Evolutionary conservation across 2,797 vertebrate genomes (phyloP), one percentile per base, ranked within the genome.

Genomic region (Anabacerthia variegaticeps): DNA sequence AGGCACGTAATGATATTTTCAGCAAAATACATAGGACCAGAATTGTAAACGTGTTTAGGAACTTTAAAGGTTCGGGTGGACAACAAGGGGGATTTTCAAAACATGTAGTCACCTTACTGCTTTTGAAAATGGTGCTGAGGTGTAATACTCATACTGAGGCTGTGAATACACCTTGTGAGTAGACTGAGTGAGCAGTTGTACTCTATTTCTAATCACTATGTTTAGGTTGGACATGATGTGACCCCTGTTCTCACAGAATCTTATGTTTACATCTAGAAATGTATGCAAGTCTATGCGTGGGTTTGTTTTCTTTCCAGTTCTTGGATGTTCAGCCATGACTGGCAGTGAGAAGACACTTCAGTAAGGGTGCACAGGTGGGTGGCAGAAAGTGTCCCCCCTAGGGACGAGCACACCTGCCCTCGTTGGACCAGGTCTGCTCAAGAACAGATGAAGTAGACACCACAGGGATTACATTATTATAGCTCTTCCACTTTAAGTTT

Each of bases 171-270:
- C 41, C 8, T 34, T 28, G 11, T 27, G 48, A 80, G 61, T 74
- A 63, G 39, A 9, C 39, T 44, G 51, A 12, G 11, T 52, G 63
- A 67, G 21, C 39, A 56, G n/a, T 5, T 63, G 48, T 32, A 20
- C 37, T 79, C 7, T n/a, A 3, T 48, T 66, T 58, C 41, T 52
- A 15, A n/a, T 61, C 1, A 0, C 46, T 55, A 17, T 0, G 2
- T 71, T 83, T 46, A 63, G 9, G 12, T 8, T 41, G 18, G 32
- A 59, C 56, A 27, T 4, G 8, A 32, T 2, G 2, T n/a, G 49
- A 32, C 19, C 32, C 32, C 27, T 62, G 8, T 54, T 79, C 34
- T 43, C 49, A 10, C 24, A 89, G 62, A 78, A n/a, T 61, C 73
- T 88, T 36, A 71, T 49, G 23, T 68, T 61, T 49, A 9, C 13